Evolutionary conservation across 2,888 invertebrate genomes (phyloP).

Genomic region (Tryphoninae sp.): DNA sequence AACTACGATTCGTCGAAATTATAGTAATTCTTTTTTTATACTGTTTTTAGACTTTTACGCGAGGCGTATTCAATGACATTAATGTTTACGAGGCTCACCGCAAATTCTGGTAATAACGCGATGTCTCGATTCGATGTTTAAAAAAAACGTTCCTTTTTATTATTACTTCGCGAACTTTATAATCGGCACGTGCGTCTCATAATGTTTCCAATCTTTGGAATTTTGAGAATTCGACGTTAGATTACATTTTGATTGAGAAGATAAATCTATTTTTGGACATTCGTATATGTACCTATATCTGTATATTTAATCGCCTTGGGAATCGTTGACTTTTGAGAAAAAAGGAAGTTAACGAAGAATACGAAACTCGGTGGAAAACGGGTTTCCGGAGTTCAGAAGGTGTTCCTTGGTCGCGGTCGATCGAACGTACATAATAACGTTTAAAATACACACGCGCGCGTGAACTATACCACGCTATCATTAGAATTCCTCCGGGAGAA

Average conservation of each 20-base stretch:
- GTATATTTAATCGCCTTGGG: not conserved
- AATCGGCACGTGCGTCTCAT: slow-evolving; percentile 23
- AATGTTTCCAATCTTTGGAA: slow-evolving; percentile 21
- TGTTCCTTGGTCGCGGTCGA: slow-evolving; percentile 4
- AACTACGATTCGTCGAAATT: not conserved
- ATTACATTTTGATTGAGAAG: not conserved
- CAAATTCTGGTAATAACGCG: not conserved
- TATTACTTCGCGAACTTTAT: not conserved
- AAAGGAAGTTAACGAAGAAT: slow-evolving; percentile 6
- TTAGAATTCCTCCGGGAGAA: slow-evolving; percentile 38
- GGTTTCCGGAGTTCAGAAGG: slow-evolving; percentile 30
- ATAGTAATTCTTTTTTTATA: slow-evolving; percentile 5
- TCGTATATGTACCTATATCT: not conserved
- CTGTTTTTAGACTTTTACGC: slow-evolving; percentile 7
- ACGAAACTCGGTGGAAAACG: slow-evolving; percentile 23
- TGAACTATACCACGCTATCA: slow-evolving; percentile 17
- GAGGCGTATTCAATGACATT: slow-evolving; percentile 22
- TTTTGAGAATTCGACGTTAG: not conserved
- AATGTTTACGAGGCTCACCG: slow-evolving; percentile 25
- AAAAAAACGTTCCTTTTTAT: slow-evolving; percentile 8
- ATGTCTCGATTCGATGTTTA: slow-evolving; percentile 1
- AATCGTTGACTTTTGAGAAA: slow-evolving; percentile 22
- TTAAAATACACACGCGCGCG: not conserved
- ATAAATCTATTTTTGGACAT: not conserved
- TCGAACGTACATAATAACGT: slow-evolving; percentile 26